Evolutionary conservation across 1,140 invertebrate species (phyloP), one percentile per base, ranked within the genome.

Genomic region (Octopus sinensis): DNA sequence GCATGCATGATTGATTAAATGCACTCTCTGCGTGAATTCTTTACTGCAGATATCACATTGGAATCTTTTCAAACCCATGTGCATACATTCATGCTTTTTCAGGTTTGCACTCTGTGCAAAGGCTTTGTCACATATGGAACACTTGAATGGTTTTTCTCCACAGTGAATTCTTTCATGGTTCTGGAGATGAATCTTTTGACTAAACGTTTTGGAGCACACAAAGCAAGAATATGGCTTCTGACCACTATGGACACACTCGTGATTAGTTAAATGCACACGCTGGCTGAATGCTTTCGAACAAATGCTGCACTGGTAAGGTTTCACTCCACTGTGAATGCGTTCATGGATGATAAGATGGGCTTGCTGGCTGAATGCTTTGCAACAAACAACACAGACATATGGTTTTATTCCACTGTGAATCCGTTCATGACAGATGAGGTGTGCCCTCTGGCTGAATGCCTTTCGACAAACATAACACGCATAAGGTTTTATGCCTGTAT

Each of bases 31-130:
- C 30, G 17, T 73, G 5, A 73, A 13, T 12, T 13, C 96, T 89
- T 97, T 97, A 81, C 94, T 95, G 90, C 96, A 97, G 75, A 94
- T 95, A 92, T 96, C 95, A 88, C 96, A 97, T 53, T 93, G 94
- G 87, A 13, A 73, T 5, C 17, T 13, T 23, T 23, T 73, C 68
- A 73, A n/a, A 13, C 68, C 17, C 5, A 13, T n/a, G 68, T 23
- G 30, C 6, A 23, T 5, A 23, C 68, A n/a, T 73, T 73, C 68
- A 23, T 23, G 30, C 30, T 73, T 73, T 13, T 17, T 73, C 17
- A n/a, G 6, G 5, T 73, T 23, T 13, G 68, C 9, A 23, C 68
- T n/a, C 7, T 9, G 68, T 13, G 5, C 30, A 51, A 83, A 84
- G 6, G 54, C 75, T 54, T 83, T 80, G 23, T 73, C 77, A 82